Percentiles rank a stretch among this genome's conserved stretches.
Conservation (phyloP, 1,140 invertebrate genomes). For the Magallana angulata region DNA sequence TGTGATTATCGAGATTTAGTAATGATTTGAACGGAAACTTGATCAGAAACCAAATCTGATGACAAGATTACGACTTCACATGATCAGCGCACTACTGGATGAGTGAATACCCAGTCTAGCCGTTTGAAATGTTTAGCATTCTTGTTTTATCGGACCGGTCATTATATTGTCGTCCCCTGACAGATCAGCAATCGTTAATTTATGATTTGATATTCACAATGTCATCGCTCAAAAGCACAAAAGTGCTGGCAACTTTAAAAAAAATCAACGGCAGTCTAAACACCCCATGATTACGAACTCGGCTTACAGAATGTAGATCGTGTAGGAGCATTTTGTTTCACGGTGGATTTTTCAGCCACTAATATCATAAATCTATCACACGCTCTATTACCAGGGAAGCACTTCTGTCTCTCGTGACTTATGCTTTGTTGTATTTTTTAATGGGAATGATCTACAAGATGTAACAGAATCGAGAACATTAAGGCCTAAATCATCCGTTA, state of each 20-base stretch:
- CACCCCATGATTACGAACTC: conserved; percentile 3
- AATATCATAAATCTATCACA: conserved; percentile 23
- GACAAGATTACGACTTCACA: conserved; percentile 35
- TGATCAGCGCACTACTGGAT: neutral
- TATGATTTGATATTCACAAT: conserved; percentile 23
- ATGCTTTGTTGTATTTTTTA: too few species aligned
- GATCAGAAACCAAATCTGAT: conserved; percentile 28
- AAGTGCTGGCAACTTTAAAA: conserved; percentile 20
- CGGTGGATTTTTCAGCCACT: neutral
- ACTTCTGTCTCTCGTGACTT: neutral
- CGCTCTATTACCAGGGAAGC: neutral
- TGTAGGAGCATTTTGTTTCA: neutral
- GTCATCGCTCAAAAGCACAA: conserved; percentile 23
- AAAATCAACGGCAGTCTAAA: conserved; percentile 14
- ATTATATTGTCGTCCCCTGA: conserved; percentile 25
- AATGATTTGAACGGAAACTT: conserved; percentile 30
- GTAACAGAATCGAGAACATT: neutral
- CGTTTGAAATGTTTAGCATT: conserved; percentile 34
- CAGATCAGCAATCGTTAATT: conserved; percentile 16
- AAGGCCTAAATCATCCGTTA: neutral
- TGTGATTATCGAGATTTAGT: conserved; percentile 36
- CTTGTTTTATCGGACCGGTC: conserved; percentile 23
- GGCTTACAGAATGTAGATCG: neutral
- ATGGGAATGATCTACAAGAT: neutral
- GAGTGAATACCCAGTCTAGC: conserved; percentile 27